Percentiles rank a stretch among this genome's conserved stretches.
These are phyloP conservation scores for Latrodectus geometricus DNA, from an alignment of 1,140 invertebrate genomes.

Conservation along the genomic window DNA sequence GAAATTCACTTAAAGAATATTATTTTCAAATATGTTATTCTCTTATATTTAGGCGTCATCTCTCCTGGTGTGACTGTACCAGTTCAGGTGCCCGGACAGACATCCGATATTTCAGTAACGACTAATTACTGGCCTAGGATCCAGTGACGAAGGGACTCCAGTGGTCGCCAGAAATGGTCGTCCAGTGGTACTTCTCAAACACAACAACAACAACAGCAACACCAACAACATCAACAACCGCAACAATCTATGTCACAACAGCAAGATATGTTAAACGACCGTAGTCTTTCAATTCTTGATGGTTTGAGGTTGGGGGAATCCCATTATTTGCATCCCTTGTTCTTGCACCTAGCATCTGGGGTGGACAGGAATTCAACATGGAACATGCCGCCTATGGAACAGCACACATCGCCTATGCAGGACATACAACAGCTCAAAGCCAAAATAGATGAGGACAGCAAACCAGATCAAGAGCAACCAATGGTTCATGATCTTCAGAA, in stretches of 20 bases:
- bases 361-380: slow-evolving; percentile 40
- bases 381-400: slow-evolving; percentile 40
- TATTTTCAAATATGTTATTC: neutral
- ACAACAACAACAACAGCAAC: neutral
- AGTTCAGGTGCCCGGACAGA: slow-evolving; percentile 93
- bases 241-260: slow-evolving; percentile 1
- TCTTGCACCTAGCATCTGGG: slow-evolving; percentile 33
- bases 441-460: slow-evolving; percentile 25
- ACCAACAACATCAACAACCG: slow-evolving; percentile 15
- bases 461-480: slow-evolving; percentile 9
- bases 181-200: slow-evolving; percentile 42
- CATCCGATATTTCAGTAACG: slow-evolving; percentile 79
- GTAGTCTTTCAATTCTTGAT: slow-evolving; percentile 40
- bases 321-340: slow-evolving; percentile 51
- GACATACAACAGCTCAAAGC: slow-evolving; percentile 14
- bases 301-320: slow-evolving; percentile 54
- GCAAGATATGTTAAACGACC: slow-evolving; percentile 25
- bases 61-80: slow-evolving; percentile 96
- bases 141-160: slow-evolving; percentile 83
- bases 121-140: slow-evolving; percentile 95
- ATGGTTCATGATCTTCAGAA: slow-evolving; percentile 43
- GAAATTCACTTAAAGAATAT: no score
- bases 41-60: slow-evolving; percentile 83
- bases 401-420: neutral
- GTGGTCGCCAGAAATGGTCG: slow-evolving; percentile 65